Conservation (phyloP, 1,140 invertebrate genomes). For the Berghia stephanieae region DNA sequence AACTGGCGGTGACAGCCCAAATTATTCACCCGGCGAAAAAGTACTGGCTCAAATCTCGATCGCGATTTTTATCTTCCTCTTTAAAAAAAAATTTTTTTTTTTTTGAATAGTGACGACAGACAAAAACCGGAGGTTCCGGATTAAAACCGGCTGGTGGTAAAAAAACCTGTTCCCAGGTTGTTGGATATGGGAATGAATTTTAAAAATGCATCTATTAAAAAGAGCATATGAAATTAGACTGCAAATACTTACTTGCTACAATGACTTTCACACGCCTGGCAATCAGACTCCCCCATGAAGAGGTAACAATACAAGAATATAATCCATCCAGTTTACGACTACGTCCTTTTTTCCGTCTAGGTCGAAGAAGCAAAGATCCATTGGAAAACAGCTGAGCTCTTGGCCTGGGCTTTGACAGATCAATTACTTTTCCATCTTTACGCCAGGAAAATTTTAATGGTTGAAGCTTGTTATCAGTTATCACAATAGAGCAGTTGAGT, state of each 20-base stretch:
- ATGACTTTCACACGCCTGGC: constrained; percentile 25
- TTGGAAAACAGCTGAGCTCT: constrained; percentile 6
- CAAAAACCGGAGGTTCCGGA: no score
- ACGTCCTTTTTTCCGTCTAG: neutral
- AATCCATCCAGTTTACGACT: constrained; percentile 24
- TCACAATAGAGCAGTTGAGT: constrained; percentile 18
- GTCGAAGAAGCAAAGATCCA: constrained; percentile 16
- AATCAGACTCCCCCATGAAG: neutral
- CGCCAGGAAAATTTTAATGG: constrained; percentile 10
- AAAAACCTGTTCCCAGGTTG: no score
- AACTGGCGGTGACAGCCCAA: no score
- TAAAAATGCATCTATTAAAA: no score
- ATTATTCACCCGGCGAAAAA: no score
- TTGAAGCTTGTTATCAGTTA: neutral
- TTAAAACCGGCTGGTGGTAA: no score
- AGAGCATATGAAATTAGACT: no score
- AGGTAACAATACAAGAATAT: constrained; percentile 20
- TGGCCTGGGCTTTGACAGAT: neutral
- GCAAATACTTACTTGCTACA: constrained; percentile 16
- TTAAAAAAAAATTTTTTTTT: no score
- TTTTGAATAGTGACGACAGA: no score
- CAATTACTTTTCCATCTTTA: constrained; percentile 19
- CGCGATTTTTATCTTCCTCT: no score
- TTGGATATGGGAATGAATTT: no score
- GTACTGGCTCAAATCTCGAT: no score